Base-by-base conservation (phyloP, 2,113 vertebrate species). In the Nettapus auritus region DNA sequence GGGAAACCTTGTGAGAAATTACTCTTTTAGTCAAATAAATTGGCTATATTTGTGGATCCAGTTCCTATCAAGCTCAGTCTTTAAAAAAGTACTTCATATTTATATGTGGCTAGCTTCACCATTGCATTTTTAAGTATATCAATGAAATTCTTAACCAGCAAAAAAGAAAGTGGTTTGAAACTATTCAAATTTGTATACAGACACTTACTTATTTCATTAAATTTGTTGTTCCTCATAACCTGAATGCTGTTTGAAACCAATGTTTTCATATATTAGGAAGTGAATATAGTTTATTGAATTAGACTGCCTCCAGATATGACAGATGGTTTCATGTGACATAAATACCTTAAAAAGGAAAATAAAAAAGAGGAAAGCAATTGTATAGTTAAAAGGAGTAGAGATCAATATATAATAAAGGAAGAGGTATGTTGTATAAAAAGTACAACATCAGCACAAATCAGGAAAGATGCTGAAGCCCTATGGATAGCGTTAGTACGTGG, bases 361-460 rank as follows among this genome's bases (percentile, higher is more conserved):
- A 62, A 88, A 95, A 74, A 83, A 90, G 29, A 83, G 69, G 2
- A 95, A 93, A 83, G 55, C 68, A 91, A 52, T 81, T 56, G 17
- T 77, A 55, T 48, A 77, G 71, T 52, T 90, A 86, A 91, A 89
- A 86, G 79, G 29, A 88, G 89, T 83, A 90, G 91, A 95, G 96
- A 96, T 95, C 88, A 89, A 95, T 97, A 95, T 42, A 88, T 86
- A 95, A 93, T 88, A 94, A 88, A 94, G 71, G 67, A 67, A 91
- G 64, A 88, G 26, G 13, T 86, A 68, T 74, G 76, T 46, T 42
- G 33, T 83, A 48, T 81, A 73, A 86, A 86, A 95, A 80, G 3
- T 36, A 48, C n/a, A 13, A 28, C 0, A 4, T 95, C 91, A 96
- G 90, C 94, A 93, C 55, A 90, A 94, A 70, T 82, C 31, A 53